A percentile compares a stretch with the other conserved stretches of the same genome.
phyloP scores from a whole-genome alignment of 2,797 vertebrate species.

The Diplodus puntazzo region DNA sequence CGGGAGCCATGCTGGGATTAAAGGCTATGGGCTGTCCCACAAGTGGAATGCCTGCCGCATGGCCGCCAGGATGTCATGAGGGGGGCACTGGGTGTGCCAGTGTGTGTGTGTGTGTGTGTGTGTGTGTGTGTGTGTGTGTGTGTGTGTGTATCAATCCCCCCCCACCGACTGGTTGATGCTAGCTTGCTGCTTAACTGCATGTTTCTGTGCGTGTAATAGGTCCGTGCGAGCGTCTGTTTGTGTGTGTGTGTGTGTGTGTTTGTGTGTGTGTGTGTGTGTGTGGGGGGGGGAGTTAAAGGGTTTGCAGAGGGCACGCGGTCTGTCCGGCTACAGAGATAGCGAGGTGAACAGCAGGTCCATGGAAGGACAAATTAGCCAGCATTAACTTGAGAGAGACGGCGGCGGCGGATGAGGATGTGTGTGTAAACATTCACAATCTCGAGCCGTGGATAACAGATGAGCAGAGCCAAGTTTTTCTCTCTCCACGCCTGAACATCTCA shows the following conservation, averaged over 20 bases:
- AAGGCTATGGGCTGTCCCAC: slow-evolving; percentile 87
- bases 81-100: slow-evolving; percentile 38
- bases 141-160: slow-evolving; percentile 17
- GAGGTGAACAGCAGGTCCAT: slow-evolving; percentile 76
- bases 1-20: slow-evolving; percentile 88
- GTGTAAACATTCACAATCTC: slow-evolving; percentile 79
- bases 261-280: slow-evolving; percentile 27
- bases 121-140: slow-evolving; percentile 19
- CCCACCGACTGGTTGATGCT: slow-evolving; percentile 33
- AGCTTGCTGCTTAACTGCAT: slow-evolving; percentile 46
- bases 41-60: slow-evolving; percentile 87
- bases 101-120: slow-evolving; percentile 30
- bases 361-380: slow-evolving; percentile 81
- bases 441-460: slow-evolving; percentile 35
- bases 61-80: slow-evolving; percentile 74
- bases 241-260: slow-evolving; percentile 30
- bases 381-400: slow-evolving; percentile 74
- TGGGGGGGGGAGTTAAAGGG: slow-evolving; percentile 42
- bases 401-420: slow-evolving; percentile 68
- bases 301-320: slow-evolving; percentile 53
- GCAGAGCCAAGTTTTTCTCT: slow-evolving; percentile 43
- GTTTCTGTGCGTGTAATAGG: slow-evolving; percentile 45
- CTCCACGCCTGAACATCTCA: slow-evolving; percentile 18
- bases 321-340: slow-evolving; percentile 59
- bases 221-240: slow-evolving; percentile 22